Conservation (phyloP, 2,888 invertebrate species). For the Volucella inflata region DNA sequence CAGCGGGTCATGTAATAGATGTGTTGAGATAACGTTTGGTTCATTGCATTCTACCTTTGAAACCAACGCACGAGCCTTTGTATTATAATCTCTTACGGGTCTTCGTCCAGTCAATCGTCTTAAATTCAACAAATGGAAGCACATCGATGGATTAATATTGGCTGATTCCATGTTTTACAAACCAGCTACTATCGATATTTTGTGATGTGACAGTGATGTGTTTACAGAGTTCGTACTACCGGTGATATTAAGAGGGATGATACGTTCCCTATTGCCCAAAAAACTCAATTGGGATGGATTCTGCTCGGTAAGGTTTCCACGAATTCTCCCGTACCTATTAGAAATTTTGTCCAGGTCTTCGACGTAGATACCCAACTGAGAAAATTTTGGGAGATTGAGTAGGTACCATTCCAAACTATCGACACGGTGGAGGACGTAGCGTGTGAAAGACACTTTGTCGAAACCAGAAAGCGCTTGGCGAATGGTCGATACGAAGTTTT, state of each 20-base stretch:
- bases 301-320: neutral
- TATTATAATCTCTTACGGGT: slow-evolving; percentile 24
- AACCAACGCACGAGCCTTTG: slow-evolving; percentile 4
- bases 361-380: neutral
- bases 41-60: slow-evolving; percentile 16
- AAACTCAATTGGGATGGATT: neutral
- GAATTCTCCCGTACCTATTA: neutral
- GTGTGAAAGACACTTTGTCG: neutral
- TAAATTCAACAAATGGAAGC: slow-evolving; percentile 3
- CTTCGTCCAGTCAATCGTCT: slow-evolving; percentile 21
- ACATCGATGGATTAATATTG: slow-evolving; percentile 15
- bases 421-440: neutral
- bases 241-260: neutral
- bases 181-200: slow-evolving; percentile 2
- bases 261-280: slow-evolving; percentile 2
- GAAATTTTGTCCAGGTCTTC: neutral
- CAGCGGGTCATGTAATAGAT: slow-evolving; percentile 27
- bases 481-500: slow-evolving; percentile 27
- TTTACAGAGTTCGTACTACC: slow-evolving; percentile 19
- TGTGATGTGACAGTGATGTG: slow-evolving; percentile 28
- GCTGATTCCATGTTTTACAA: slow-evolving; percentile 10
- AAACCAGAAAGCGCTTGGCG: slow-evolving; percentile 16
- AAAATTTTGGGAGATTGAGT: neutral
- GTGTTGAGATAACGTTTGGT: slow-evolving; percentile 20
- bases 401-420: neutral